phyloP scores from a whole-genome alignment of 2,888 invertebrate genomes.

The Habroteleia sp. region DNA sequence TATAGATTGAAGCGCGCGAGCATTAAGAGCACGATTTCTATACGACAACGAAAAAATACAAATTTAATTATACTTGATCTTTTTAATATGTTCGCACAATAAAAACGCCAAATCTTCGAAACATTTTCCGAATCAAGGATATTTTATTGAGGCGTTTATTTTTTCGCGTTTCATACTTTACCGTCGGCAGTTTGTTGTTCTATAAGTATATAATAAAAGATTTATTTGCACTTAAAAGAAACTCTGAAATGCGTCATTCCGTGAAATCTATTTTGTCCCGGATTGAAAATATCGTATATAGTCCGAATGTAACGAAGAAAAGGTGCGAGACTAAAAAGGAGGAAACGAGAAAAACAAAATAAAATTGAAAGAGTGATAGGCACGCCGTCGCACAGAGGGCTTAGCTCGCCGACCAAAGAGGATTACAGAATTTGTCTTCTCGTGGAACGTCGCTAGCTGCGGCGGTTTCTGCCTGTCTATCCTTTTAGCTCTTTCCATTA shows the following conservation, averaged over 20 bases:
- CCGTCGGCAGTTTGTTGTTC: constrained; percentile 26
- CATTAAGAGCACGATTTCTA: no score
- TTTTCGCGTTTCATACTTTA: constrained; percentile 19
- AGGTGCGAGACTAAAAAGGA: constrained; percentile 61
- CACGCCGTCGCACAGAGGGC: constrained; percentile 77
- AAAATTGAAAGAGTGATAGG: constrained; percentile 66
- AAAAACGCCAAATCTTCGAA: no score
- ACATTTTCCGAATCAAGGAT: no score
- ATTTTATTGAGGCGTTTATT: constrained; percentile 24
- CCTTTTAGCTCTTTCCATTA: constrained; percentile 60
- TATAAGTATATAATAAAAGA: constrained; percentile 29
- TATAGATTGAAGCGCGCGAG: background rate
- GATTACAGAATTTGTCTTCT: constrained; percentile 79
- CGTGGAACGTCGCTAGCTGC: constrained; percentile 69
- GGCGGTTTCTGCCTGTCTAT: constrained; percentile 69
- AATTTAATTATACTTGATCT: no score
- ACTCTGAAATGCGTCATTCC: constrained; percentile 27
- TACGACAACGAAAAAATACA: no score
- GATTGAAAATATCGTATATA: constrained; percentile 68
- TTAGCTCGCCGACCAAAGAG: constrained; percentile 80
- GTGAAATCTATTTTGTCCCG: constrained; percentile 74
- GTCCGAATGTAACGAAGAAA: constrained; percentile 49
- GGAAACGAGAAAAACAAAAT: constrained; percentile 71
- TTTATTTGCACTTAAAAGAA: constrained; percentile 51
- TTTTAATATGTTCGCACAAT: no score